Conservation (phyloP, 2,113 vertebrate species). For the Penelope pileata region DNA sequence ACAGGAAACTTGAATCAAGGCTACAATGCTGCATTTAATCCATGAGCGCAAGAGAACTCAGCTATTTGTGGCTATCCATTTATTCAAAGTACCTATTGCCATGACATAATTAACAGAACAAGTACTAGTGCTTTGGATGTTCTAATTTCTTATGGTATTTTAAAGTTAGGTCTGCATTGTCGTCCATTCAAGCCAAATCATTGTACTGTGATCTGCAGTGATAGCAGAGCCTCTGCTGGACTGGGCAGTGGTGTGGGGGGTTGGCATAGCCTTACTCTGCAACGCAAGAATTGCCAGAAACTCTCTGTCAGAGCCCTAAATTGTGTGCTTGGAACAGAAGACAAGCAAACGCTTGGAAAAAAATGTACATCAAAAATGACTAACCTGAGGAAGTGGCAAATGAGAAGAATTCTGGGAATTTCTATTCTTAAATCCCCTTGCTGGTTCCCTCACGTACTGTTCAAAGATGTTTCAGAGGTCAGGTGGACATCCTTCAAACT, state of each 20-base stretch:
- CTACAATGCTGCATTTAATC: background rate
- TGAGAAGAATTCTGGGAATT: background rate
- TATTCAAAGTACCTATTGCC: background rate
- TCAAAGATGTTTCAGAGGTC: background rate
- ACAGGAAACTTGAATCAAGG: background rate
- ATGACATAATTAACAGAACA: background rate
- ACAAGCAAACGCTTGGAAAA: background rate
- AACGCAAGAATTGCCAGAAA: background rate
- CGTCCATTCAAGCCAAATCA: background rate
- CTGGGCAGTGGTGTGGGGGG: background rate
- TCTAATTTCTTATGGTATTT: background rate
- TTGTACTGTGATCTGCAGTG: background rate
- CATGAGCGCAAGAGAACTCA: background rate
- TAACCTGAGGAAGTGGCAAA: background rate
- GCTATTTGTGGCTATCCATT: background rate
- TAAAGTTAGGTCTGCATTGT: background rate
- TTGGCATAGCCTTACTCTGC: background rate
- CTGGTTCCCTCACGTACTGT: background rate
- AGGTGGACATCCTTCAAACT: background rate
- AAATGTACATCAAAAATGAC: background rate
- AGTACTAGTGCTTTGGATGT: background rate
- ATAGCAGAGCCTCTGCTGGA: background rate
- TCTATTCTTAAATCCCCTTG: rapidly evolving
- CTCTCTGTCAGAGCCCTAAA: background rate
- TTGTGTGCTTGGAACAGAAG: background rate